Evolutionary conservation across 2,888 invertebrate species (phyloP).

Genomic region (Stegana nigrithorax): DNA sequence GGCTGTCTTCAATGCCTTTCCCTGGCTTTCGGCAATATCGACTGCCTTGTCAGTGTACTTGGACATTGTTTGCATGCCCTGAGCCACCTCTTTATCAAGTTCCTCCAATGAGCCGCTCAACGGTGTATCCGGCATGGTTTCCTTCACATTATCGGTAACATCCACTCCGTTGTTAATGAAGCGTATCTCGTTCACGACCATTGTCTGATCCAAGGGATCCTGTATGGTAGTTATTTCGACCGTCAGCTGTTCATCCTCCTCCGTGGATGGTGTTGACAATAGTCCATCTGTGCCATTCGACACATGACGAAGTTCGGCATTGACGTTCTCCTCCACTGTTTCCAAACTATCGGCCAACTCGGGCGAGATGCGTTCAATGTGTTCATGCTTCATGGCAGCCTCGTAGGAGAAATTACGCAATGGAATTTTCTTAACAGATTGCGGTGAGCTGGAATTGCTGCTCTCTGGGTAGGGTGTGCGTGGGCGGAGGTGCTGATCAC

Average conservation of each 20-base stretch:
- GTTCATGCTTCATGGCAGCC: constrained; percentile 55
- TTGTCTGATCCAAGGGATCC: constrained; percentile 58
- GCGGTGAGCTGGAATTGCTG: constrained; percentile 50
- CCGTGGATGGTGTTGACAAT: constrained; percentile 50
- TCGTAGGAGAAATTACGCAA: constrained; percentile 59
- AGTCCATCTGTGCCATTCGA: background rate
- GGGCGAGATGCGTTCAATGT: constrained; percentile 55
- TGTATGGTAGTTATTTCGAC: constrained; percentile 62
- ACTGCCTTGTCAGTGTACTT: constrained; percentile 42
- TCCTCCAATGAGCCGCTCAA: constrained; percentile 40
- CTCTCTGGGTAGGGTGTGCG: constrained; percentile 65
- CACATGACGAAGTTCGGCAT: background rate
- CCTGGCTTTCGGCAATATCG: constrained; percentile 32
- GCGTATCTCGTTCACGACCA: constrained; percentile 65
- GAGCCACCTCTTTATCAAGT: constrained; percentile 35
- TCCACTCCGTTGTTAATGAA: constrained; percentile 68
- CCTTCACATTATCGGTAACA: constrained; percentile 63
- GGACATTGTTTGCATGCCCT: constrained; percentile 37
- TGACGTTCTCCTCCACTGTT: constrained; percentile 41
- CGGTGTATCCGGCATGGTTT: constrained; percentile 47
- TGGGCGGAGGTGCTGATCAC: constrained; percentile 55
- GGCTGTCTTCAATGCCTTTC: constrained; percentile 19
- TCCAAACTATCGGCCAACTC: constrained; percentile 58
- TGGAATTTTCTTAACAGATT: constrained; percentile 51
- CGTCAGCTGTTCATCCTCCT: constrained; percentile 64